phyloP scores from a whole-genome alignment of 2,888 invertebrate species.

The Mermis nigrescens region DNA sequence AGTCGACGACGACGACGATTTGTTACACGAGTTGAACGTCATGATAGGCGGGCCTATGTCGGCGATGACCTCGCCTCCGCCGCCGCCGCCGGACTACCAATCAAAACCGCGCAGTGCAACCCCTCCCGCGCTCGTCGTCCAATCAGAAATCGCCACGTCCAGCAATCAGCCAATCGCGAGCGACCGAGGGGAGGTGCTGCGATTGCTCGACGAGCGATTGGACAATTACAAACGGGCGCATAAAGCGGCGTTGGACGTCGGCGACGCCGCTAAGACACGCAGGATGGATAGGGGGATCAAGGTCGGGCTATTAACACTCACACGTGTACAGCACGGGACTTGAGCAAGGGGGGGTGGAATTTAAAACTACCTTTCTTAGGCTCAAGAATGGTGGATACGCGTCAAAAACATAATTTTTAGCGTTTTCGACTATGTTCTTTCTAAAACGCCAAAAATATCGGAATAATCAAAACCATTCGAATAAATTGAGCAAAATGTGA shows the following conservation, averaged over 20 bases:
- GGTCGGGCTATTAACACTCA: not conserved
- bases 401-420: too few relatives aligned
- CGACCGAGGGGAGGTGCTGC: not conserved
- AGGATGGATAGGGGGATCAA: constrained; percentile 49
- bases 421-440: not conserved
- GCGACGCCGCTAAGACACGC: constrained; percentile 63
- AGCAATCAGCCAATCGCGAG: too few relatives aligned
- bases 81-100: not conserved
- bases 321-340: not conserved
- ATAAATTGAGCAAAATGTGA: too few relatives aligned
- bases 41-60: too few relatives aligned
- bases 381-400: too few relatives aligned
- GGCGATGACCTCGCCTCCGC: not conserved
- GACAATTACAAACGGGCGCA: not conserved
- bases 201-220: not conserved
- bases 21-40: constrained; percentile 10
- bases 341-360: too few relatives aligned
- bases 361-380: too few relatives aligned
- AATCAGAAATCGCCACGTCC: too few relatives aligned
- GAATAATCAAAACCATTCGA: not conserved
- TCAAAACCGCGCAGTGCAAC: not conserved
- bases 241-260: constrained; percentile 40
- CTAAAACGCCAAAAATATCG: not conserved
- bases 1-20: constrained; percentile 11
- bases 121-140: too few relatives aligned